Conservation (phyloP, 2,797 vertebrate genomes). For the Poeciliopsis turneri region DNA sequence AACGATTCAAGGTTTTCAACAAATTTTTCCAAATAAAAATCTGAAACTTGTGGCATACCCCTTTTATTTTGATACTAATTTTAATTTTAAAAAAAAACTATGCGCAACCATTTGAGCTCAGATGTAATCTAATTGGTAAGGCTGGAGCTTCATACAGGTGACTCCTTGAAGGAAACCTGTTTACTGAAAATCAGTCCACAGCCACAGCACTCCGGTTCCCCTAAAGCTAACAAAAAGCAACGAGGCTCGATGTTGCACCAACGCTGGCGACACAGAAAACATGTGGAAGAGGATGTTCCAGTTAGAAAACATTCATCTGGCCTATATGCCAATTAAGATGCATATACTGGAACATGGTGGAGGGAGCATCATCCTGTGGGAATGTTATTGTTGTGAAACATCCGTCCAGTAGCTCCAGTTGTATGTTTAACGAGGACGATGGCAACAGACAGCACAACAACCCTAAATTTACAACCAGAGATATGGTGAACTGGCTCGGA, state of each 20-base stretch:
- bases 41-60: background rate
- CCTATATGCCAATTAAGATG: background rate
- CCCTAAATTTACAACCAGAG: background rate
- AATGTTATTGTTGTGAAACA: background rate
- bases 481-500: background rate
- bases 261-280: background rate
- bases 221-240: background rate
- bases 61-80: background rate
- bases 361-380: background rate
- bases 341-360: background rate
- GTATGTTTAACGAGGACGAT: background rate
- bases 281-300: background rate
- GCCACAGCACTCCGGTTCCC: background rate
- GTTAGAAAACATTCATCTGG: background rate
- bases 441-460: background rate
- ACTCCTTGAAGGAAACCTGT: background rate
- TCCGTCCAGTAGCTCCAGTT: background rate
- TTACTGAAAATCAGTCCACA: background rate
- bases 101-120: background rate
- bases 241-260: background rate
- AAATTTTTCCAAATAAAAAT: background rate
- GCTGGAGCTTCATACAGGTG: no score
- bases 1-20: background rate
- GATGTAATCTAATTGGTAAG: background rate
- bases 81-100: background rate